Evolutionary conservation across 2,797 vertebrate genomes (phyloP).

Genomic region (Leptoclinus maculatus): DNA sequence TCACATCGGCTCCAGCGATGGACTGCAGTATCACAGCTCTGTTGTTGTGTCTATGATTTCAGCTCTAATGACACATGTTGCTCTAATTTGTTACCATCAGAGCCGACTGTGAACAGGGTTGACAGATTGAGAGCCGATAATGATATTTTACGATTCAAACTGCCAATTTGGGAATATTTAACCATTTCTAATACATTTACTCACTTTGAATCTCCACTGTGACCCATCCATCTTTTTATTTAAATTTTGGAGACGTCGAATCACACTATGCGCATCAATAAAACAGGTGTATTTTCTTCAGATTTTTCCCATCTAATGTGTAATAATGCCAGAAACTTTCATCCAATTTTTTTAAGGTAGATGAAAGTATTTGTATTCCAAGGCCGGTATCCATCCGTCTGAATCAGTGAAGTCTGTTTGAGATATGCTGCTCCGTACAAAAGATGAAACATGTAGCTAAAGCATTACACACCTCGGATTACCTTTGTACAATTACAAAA

Average conservation of each 20-base stretch:
- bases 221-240: not conserved
- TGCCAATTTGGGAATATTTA: not conserved
- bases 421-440: not conserved
- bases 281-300: not conserved
- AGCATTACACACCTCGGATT: not conserved
- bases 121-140: constrained; percentile 34
- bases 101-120: constrained; percentile 17
- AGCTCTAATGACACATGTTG: constrained; percentile 47
- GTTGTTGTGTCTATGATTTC: constrained; percentile 73
- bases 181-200: not conserved
- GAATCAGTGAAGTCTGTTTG: not conserved
- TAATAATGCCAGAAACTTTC: not conserved
- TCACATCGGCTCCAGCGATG: constrained; percentile 35
- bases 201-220: not conserved
- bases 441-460: not conserved
- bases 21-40: constrained; percentile 26
- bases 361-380: not conserved
- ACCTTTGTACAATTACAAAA: not conserved
- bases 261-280: not conserved
- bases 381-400: not conserved
- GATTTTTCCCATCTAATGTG: not conserved
- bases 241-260: not conserved
- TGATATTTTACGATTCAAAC: not conserved
- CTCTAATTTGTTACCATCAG: constrained; percentile 30
- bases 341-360: not conserved